phyloP scores from a whole-genome alignment of 2,888 invertebrate genomes.

The Protophormia terraenovae region DNA sequence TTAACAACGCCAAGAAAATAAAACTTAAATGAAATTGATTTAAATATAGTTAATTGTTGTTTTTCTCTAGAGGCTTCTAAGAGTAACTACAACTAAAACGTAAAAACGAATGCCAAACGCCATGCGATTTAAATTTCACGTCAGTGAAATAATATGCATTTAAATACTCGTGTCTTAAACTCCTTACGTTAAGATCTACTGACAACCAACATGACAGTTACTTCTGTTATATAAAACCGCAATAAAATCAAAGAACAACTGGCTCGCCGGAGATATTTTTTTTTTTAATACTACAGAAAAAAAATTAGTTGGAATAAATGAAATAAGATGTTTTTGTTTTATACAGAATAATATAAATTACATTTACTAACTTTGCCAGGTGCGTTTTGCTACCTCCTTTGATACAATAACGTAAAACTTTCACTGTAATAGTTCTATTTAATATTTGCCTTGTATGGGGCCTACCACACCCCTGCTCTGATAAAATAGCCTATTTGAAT shows the following conservation, averaged over 20 bases:
- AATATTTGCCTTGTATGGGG: too few relatives aligned
- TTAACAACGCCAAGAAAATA: conserved; percentile 36
- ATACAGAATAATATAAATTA: neutral
- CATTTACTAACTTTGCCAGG: too few relatives aligned
- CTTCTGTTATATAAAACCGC: conserved; percentile 63
- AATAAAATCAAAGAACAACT: conserved; percentile 14
- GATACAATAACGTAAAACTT: too few relatives aligned
- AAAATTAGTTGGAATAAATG: neutral
- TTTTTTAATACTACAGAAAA: neutral
- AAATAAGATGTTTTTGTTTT: neutral
- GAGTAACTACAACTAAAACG: neutral
- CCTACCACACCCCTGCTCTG: too few relatives aligned
- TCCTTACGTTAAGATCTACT: conserved; percentile 45
- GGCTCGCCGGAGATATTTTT: neutral
- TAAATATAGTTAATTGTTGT: conserved; percentile 34
- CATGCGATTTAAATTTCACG: conserved; percentile 56
- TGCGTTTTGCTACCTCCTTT: too few relatives aligned
- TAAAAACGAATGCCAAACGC: conserved; percentile 7
- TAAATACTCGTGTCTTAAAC: neutral
- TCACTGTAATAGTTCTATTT: too few relatives aligned
- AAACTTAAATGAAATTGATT: conserved; percentile 41
- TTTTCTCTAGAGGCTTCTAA: conserved; percentile 31
- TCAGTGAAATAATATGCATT: conserved; percentile 13
- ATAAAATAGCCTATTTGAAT: too few relatives aligned
- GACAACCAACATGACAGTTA: conserved; percentile 65